Evolutionary conservation across 2,888 invertebrate species (phyloP).

Genomic region (Oscheius myriophilus): DNA sequence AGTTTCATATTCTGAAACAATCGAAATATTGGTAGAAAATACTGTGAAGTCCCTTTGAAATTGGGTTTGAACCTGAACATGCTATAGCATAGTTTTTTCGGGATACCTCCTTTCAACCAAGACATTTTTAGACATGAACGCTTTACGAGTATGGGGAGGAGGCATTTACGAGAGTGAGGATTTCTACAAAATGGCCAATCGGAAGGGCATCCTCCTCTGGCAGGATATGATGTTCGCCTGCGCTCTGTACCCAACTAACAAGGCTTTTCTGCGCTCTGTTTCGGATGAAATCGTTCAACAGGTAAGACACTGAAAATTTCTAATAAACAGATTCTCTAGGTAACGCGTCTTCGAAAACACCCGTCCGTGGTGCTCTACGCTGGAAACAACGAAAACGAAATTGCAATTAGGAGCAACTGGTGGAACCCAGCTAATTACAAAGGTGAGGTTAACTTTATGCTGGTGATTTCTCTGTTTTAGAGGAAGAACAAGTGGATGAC

Average conservation of each 20-base stretch:
- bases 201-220: slow-evolving; percentile 89
- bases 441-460: slow-evolving; percentile 4
- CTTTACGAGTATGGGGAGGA: slow-evolving; percentile 97
- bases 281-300: slow-evolving; percentile 77
- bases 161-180: slow-evolving; percentile 90
- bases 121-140: slow-evolving; percentile 78
- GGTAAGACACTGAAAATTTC: slow-evolving; percentile 27
- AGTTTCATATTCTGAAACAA: slow-evolving; percentile 1
- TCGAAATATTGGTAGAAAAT: background rate
- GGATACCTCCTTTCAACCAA: background rate
- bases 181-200: slow-evolving; percentile 78
- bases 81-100: background rate
- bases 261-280: slow-evolving; percentile 81
- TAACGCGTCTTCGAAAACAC: slow-evolving; percentile 80
- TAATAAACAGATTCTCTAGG: slow-evolving; percentile 32
- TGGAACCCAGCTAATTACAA: slow-evolving; percentile 37
- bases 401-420: slow-evolving; percentile 74
- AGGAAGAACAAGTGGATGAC: slow-evolving; percentile 53
- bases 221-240: slow-evolving; percentile 98
- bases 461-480: slow-evolving; percentile 18
- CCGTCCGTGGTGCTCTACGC: slow-evolving; percentile 89
- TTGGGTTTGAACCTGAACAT: background rate
- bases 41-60: background rate
- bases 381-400: slow-evolving; percentile 96
- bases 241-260: slow-evolving; percentile 86